Evolutionary conservation across 2,888 invertebrate species (phyloP), one percentile per base, ranked within the genome.

Genomic region (Tachystola acroxantha): DNA sequence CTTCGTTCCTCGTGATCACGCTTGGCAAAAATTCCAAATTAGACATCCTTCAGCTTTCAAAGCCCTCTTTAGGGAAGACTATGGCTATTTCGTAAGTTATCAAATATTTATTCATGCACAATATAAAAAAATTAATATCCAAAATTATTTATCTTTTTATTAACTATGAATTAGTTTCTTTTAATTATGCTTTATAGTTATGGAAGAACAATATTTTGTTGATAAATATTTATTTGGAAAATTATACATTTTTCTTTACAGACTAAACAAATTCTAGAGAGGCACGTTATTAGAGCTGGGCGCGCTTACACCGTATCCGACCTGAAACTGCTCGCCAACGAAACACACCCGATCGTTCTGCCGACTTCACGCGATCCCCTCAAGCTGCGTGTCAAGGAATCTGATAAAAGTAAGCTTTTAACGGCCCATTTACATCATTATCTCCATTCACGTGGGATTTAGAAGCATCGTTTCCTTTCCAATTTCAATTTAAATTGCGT

Each of bases 1-100:
- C 77, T 97, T 98, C 64, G 96, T 96, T 7, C 97, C 98, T 0
- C 90, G 94, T 22, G 94, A 98, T 67, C 92, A 91, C 61, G 98
- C 96, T 35, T 98, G 98, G 98, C 88, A 91, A 33, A 91, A 92
- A 55, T 92, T 94, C 50, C 90, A 91, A 69, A 87, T 91, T 37
- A 89, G 89, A 47, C 91, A 92, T 57, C 96, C 96, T 4, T 94
- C 96, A 3, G 91, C 93, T 9, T 92, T 93, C 72, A 95, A 95
- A 77, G 95, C 95, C 61, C 87, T 97, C 29, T 95, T 95, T 64
- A 93, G 93, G 91, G 89, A 90, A 43, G 93, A 93, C 46, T 95
- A 90, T 66, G 89, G 91, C 43, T 95, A 96, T 76, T 93, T 93
- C 68, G 95, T 95, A 82, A 78, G 81, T 39, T 16, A 6, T n/a